Evolutionary conservation across 1,140 invertebrate genomes (phyloP).

Genomic region (Drosophila sp.): DNA sequence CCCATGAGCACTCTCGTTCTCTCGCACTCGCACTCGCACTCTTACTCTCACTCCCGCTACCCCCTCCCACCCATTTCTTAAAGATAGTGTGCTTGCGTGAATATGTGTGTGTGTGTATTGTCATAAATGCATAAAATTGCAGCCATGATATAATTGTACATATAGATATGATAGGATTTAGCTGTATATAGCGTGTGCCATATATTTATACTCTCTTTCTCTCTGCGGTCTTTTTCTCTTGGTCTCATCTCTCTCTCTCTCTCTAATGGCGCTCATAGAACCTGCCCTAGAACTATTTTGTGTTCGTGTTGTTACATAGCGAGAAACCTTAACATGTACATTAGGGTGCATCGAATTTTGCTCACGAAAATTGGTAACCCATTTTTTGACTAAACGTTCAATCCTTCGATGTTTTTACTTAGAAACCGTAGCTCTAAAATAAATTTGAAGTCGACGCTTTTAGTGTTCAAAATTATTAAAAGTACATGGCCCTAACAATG

Average conservation of each 20-base stretch:
- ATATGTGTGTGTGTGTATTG: conserved; percentile 34
- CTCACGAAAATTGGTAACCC: too few relatives aligned
- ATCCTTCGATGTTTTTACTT: too few relatives aligned
- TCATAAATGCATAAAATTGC: conserved; percentile 82
- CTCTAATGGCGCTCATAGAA: conserved; percentile 13
- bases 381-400: too few relatives aligned
- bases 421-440: too few relatives aligned
- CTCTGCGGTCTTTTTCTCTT: too few relatives aligned
- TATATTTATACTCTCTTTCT: conserved; percentile 12
- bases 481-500: too few relatives aligned
- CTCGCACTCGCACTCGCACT: conserved; percentile 19
- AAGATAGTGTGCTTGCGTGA: conserved; percentile 47
- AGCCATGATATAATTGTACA: conserved; percentile 34
- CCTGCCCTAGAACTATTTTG: conserved; percentile 70
- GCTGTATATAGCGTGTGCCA: conserved; percentile 20
- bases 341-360: too few relatives aligned
- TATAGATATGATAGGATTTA: conserved; percentile 3
- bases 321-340: conserved; percentile 46
- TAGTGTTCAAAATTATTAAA: too few relatives aligned
- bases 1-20: conserved; percentile 59
- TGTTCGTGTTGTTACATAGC: neutral
- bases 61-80: neutral
- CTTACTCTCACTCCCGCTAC: conserved; percentile 9
- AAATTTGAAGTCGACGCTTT: too few relatives aligned
- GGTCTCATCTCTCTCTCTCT: conserved; percentile 10